Percentiles rank a stretch among this genome's conserved stretches.
phyloP scores from a whole-genome alignment of 2,888 invertebrate genomes.

The Meloe dianella region DNA sequence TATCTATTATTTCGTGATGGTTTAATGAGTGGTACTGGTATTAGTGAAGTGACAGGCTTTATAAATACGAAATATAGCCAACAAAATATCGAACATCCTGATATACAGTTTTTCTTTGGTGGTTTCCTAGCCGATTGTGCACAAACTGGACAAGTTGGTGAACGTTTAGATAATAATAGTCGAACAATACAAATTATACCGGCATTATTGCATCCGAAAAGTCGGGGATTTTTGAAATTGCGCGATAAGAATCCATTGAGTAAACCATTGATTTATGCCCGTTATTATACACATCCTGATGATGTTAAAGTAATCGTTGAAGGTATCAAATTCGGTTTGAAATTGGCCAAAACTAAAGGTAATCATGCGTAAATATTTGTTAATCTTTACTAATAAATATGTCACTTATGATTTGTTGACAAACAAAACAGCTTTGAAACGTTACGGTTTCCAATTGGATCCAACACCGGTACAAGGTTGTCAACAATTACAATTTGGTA shows the following conservation, averaged over 20 bases:
- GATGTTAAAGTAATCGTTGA: conserved; percentile 83
- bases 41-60: conserved; percentile 86
- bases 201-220: conserved; percentile 84
- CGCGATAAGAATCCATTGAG: conserved; percentile 76
- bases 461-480: conserved; percentile 76
- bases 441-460: conserved; percentile 78
- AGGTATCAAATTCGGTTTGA: conserved; percentile 80
- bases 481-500: conserved; percentile 74
- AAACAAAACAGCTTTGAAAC: conserved; percentile 61
- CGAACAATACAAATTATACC: conserved; percentile 78
- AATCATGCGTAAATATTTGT: no score
- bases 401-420: no score
- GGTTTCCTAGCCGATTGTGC: conserved; percentile 87
- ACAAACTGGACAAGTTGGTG: conserved; percentile 85
- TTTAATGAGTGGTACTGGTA: conserved; percentile 87
- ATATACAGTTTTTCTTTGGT: conserved; percentile 86
- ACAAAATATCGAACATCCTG: conserved; percentile 77
- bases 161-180: conserved; percentile 72
- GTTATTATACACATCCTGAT: conserved; percentile 76
- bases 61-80: conserved; percentile 81
- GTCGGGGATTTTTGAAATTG: conserved; percentile 79
- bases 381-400: no score
- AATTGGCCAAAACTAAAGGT: conserved; percentile 74
- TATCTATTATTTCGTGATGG: conserved; percentile 87
- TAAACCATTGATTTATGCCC: conserved; percentile 84